These are phyloP conservation scores for Sitta carolinensis DNA, from an alignment of 2,797 vertebrate genomes.

Conservation along the genomic window DNA sequence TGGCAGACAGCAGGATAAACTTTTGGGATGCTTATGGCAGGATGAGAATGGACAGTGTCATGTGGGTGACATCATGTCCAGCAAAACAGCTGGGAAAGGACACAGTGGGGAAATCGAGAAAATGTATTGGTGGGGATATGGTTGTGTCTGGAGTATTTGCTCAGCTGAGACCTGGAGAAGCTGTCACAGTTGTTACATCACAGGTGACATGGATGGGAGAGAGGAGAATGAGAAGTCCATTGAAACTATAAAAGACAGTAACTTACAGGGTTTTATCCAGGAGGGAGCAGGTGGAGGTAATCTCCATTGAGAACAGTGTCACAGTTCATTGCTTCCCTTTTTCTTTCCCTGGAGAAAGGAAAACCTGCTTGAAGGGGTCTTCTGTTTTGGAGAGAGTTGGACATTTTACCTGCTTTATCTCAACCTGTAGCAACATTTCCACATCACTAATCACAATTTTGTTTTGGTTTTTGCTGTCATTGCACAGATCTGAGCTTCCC, in stretches of 20 bases:
- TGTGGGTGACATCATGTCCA: neutral
- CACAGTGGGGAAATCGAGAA: neutral
- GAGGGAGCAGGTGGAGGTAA: neutral
- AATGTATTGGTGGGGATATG: neutral
- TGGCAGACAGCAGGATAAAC: neutral
- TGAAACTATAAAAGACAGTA: neutral
- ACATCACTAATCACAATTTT: neutral
- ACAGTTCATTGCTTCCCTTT: neutral
- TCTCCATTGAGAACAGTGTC: neutral
- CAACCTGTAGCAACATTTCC: neutral
- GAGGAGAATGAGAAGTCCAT: neutral
- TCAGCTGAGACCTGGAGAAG: neutral
- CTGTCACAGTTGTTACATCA: neutral
- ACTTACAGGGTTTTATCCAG: neutral
- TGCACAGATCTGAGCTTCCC: slow-evolving; percentile 1
- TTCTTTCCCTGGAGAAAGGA: neutral
- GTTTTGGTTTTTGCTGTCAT: neutral
- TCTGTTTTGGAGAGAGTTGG: slow-evolving; percentile 4
- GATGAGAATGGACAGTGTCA: neutral
- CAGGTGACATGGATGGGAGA: neutral
- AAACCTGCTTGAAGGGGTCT: neutral
- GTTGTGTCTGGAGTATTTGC: neutral
- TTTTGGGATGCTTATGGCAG: neutral
- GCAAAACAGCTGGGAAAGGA: neutral
- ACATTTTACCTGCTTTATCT: neutral